A percentile compares a stretch with the other conserved stretches of the same genome.
Evolutionary conservation across 2,113 vertebrate species (phyloP).

Genomic region (Talpa occidentalis): DNA sequence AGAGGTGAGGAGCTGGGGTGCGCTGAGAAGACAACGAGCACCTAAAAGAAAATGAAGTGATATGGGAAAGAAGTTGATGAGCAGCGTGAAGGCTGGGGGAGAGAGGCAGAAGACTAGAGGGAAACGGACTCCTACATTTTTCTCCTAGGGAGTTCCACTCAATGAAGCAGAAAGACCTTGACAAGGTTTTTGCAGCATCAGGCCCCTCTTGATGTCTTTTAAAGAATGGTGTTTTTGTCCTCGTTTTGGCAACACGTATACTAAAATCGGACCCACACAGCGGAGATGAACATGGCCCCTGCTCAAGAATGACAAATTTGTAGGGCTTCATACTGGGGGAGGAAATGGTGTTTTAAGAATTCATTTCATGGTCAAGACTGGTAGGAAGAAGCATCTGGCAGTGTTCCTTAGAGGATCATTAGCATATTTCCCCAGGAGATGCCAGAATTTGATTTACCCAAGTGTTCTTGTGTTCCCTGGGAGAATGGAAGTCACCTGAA

Average conservation of each 20-base stretch:
- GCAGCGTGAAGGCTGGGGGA: neutral
- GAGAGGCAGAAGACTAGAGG: neutral
- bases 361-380: neutral
- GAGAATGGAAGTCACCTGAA: neutral
- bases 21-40: neutral
- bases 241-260: too few species aligned
- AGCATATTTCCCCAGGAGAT: neutral
- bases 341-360: neutral
- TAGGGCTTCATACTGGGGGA: too few species aligned
- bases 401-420: neutral
- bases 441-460: constrained; percentile 17
- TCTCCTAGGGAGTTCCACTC: neutral
- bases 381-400: neutral
- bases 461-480: neutral
- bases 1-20: neutral
- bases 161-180: neutral
- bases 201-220: neutral
- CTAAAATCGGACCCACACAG: too few species aligned
- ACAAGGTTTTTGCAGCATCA: neutral
- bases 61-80: neutral
- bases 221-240: neutral
- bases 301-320: too few species aligned
- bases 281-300: too few species aligned
- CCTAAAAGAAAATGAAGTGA: neutral
- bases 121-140: neutral